phyloP scores from a whole-genome alignment of 2,888 invertebrate genomes.

The Epinotia brunnichana region DNA sequence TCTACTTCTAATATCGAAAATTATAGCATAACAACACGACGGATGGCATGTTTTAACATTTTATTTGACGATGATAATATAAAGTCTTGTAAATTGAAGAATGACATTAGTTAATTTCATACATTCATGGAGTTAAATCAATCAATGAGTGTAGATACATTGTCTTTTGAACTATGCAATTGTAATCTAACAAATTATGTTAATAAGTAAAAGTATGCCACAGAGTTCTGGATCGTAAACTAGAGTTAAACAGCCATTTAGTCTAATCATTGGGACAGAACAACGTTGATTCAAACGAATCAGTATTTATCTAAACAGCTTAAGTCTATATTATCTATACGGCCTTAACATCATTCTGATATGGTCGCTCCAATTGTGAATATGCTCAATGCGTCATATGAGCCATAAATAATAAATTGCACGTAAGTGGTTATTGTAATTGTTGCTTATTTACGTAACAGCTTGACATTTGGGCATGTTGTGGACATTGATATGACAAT shows the following conservation, averaged over 20 bases:
- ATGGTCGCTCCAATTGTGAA: constrained; percentile 30
- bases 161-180: neutral
- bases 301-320: constrained; percentile 2
- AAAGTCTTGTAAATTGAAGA: too few relatives aligned
- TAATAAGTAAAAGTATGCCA: constrained; percentile 34
- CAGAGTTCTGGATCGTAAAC: constrained; percentile 34
- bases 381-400: neutral
- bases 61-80: too few relatives aligned
- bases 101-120: neutral
- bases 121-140: neutral
- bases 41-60: too few relatives aligned
- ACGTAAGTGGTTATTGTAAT: constrained; percentile 16
- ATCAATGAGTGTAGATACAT: neutral
- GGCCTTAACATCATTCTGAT: constrained; percentile 5
- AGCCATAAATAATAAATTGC: constrained; percentile 31
- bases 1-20: neutral
- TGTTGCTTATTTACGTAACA: constrained; percentile 21
- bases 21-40: too few relatives aligned
- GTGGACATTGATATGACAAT: neutral
- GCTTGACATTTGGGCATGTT: constrained; percentile 11
- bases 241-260: constrained; percentile 38
- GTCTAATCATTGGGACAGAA: constrained; percentile 31
- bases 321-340: neutral
- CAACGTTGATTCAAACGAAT: constrained; percentile 31
- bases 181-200: constrained; percentile 25